These are phyloP conservation scores for Carassius carassius DNA, from an alignment of 2,113 vertebrate species.

Conservation along the genomic window DNA sequence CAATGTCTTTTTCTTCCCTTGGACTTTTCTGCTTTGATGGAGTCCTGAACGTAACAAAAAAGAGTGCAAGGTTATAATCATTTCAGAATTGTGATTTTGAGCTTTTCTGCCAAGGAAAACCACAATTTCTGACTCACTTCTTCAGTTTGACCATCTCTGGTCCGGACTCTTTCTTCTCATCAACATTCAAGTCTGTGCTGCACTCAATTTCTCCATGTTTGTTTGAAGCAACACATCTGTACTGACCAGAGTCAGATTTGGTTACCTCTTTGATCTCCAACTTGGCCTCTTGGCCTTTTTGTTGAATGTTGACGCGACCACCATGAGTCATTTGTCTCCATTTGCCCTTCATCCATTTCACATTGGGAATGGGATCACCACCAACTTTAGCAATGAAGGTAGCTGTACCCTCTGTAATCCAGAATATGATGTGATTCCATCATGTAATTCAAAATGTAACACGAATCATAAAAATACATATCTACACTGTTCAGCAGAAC, in stretches of 20 bases:
- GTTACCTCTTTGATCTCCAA: slow-evolving; percentile 89
- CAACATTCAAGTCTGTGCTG: slow-evolving; percentile 83
- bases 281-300: slow-evolving; percentile 89
- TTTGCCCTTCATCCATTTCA: slow-evolving; percentile 98
- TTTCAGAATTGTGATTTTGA: background rate
- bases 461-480: background rate
- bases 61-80: slow-evolving; percentile 5
- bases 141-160: slow-evolving; percentile 87
- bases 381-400: slow-evolving; percentile 94
- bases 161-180: slow-evolving; percentile 82
- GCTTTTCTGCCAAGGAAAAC: background rate
- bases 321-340: slow-evolving; percentile 94
- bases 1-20: slow-evolving; percentile 84
- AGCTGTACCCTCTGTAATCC: slow-evolving; percentile 83
- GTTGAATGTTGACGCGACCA: slow-evolving; percentile 86
- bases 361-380: slow-evolving; percentile 93
- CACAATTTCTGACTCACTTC: slow-evolving; percentile 76
- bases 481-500: background rate
- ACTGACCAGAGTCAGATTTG: slow-evolving; percentile 92
- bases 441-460: background rate
- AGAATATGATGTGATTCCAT: slow-evolving; percentile 11
- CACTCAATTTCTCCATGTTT: slow-evolving; percentile 93
- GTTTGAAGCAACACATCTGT: slow-evolving; percentile 91
- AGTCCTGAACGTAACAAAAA: slow-evolving; percentile 76
- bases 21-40: slow-evolving; percentile 88